Evolutionary conservation across 2,113 vertebrate species (phyloP), one percentile per base, ranked within the genome.

Genomic region (Ellobius talpinus): DNA sequence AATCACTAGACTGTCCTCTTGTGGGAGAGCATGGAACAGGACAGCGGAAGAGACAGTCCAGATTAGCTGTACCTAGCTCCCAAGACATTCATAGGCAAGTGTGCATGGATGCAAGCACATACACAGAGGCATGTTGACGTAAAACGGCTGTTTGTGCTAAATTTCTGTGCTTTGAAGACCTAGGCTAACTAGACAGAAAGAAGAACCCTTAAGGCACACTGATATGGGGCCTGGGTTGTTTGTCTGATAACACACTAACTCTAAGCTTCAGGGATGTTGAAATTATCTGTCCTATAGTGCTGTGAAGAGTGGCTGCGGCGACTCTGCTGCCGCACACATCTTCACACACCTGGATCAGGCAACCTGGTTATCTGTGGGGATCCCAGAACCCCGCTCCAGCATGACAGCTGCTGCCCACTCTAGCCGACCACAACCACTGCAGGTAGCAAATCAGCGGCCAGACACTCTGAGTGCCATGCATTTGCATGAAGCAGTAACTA

Each of bases 21-120:
- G 13, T 50, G 36, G 26, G 87, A 33, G 17, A 74, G 5, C 3
- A 42, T 61, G 26, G 31, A 58, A 47, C 65, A 55, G 5, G 23
- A 21, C 23, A 47, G 42, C 11, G 47, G 45, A 16, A 26, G 17
- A 52, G 65, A 7, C 31, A 33, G 29, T 24, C 47, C n/a, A 39
- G 26, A 5, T 58, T 31, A 17, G 36, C 9, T 61, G 33, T n/a
- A 26, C 26, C 52, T 45, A 17, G 61, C 31, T 63, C 82, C 33
- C 8, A 13, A 68, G n/a, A 66, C 52, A 63, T 5, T 1, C 0
- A 1, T 26, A 1, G 5, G 13, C 23, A n/a, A 42, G 70, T 6
- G 45, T n/a, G 33, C 39, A 16, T 36, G 85, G 11, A 5, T 17
- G 14, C 8, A 52, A n/a, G 10, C 5, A 7, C 39, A 33, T 0